A percentile compares a stretch with the other conserved stretches of the same genome.
phyloP scores from a whole-genome alignment of 1,140 invertebrate genomes.

The Brevipalpus yothersi region DNA sequence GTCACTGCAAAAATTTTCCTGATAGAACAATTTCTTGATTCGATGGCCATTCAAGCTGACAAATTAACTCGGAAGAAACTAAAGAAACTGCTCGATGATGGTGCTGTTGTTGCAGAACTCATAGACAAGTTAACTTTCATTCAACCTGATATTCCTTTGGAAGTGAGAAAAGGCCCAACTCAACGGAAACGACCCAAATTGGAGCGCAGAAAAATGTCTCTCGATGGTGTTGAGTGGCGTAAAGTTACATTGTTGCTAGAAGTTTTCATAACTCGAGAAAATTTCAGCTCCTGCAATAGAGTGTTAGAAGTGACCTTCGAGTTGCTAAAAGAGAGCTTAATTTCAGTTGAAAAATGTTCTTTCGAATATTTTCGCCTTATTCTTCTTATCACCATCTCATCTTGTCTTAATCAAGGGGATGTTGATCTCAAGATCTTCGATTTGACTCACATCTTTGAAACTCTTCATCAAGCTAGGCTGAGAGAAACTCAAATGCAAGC shows the following conservation, averaged over 20 bases:
- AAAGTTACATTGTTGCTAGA: neutral
- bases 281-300: neutral
- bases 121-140: neutral
- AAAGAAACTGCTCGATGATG: neutral
- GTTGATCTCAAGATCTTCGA: neutral
- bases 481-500: conserved; percentile 72
- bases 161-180: neutral
- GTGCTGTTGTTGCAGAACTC: neutral
- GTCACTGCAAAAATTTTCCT: neutral
- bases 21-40: neutral
- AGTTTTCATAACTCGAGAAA: neutral
- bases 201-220: neutral
- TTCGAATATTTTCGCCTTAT: neutral
- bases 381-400: neutral
- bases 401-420: neutral
- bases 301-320: neutral
- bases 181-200: neutral
- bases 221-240: neutral
- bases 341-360: neutral
- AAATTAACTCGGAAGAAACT: neutral
- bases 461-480: neutral
- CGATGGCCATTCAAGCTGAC: neutral
- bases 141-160: no score
- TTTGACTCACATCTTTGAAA: neutral
- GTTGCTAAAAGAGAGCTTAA: neutral